Conservation (phyloP, 1,140 invertebrate species). For the Psix sp. region DNA sequence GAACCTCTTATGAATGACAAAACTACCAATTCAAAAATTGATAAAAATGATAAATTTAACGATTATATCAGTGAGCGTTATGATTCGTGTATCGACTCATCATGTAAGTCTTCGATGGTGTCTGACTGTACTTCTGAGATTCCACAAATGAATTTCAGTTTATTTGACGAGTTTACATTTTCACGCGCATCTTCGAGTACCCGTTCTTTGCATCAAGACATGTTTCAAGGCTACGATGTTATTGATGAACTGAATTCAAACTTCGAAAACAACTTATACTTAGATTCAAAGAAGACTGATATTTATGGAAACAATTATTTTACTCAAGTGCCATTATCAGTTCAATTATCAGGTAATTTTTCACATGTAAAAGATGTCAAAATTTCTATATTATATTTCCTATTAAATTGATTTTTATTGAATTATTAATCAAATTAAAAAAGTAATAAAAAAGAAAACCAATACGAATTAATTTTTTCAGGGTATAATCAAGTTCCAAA, state of each 20-base stretch:
- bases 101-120: conserved; percentile 13
- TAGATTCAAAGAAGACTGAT: conserved; percentile 2
- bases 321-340: background rate
- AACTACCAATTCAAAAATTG: conserved; percentile 3
- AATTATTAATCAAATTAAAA: background rate
- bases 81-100: conserved; percentile 9
- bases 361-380: too few species aligned
- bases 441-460: background rate
- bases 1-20: background rate
- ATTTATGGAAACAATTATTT: conserved; percentile 12
- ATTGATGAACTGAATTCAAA: conserved; percentile 20
- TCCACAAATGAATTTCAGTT: conserved; percentile 19
- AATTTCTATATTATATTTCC: too few species aligned
- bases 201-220: conserved; percentile 2
- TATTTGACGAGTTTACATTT: conserved; percentile 41
- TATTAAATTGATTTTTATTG: too few species aligned
- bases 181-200: conserved; percentile 23
- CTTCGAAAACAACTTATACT: conserved; percentile 19
- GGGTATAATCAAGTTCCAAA: background rate
- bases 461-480: conserved; percentile 13
- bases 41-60: background rate
- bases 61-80: background rate
- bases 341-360: conserved; percentile 23
- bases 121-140: conserved; percentile 21
- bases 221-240: conserved; percentile 15